A percentile compares a stretch with the other conserved stretches of the same genome.
Conservation (phyloP, 2,797 vertebrate genomes). For the Somateria mollissima region DNA sequence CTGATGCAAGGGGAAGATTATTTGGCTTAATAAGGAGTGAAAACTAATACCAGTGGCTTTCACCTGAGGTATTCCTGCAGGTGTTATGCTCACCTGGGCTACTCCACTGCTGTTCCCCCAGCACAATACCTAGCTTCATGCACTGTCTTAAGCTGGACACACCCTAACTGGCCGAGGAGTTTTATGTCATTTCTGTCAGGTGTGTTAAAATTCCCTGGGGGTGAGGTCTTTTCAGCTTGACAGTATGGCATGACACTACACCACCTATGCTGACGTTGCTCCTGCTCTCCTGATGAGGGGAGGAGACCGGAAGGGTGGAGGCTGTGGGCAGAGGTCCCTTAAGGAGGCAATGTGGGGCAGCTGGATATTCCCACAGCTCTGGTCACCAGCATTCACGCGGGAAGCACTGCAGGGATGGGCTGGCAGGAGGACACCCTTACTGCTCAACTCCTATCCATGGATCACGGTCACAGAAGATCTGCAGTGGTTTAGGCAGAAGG, state of each 20-base stretch:
- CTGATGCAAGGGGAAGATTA: not conserved
- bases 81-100: not conserved
- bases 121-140: not conserved
- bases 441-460: not conserved
- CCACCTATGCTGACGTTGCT: not conserved
- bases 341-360: not conserved
- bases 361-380: not conserved
- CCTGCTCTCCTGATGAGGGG: accelerated
- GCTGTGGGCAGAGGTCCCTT: not conserved
- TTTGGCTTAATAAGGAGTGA: not conserved
- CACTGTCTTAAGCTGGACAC: not conserved
- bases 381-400: not conserved
- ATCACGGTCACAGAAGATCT: not conserved
- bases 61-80: not conserved
- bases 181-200: not conserved
- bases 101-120: not conserved
- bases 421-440: not conserved
- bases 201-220: not conserved
- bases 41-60: not conserved
- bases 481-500: not conserved
- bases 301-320: not conserved
- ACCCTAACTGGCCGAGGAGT: not conserved
- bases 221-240: not conserved
- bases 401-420: not conserved
- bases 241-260: not conserved